Evolutionary conservation across 2,113 vertebrate species (phyloP).

Genomic region (Burhinus oedicnemus): DNA sequence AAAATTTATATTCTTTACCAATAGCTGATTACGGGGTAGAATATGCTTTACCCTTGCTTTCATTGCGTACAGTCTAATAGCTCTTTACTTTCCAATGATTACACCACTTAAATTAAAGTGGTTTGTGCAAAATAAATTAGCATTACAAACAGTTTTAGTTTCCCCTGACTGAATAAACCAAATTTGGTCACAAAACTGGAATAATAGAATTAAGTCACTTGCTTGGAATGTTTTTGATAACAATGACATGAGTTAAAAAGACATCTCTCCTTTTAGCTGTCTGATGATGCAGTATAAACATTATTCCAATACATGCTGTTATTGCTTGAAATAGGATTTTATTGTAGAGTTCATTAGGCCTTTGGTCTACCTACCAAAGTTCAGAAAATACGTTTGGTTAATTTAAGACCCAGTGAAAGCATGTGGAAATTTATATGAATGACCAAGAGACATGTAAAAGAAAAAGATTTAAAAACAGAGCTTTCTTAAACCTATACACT

Average conservation of each 20-base stretch:
- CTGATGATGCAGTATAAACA: neutral
- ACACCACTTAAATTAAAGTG: neutral
- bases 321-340: neutral
- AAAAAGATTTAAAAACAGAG: neutral
- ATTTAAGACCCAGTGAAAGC: neutral
- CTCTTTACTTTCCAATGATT: conserved; percentile 52
- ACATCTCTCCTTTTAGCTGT: rapidly evolving
- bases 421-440: neutral
- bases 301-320: neutral
- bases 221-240: neutral
- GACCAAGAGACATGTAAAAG: neutral
- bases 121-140: conserved; percentile 58
- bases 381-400: neutral
- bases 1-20: neutral
- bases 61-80: neutral
- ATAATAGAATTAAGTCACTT: conserved; percentile 4
- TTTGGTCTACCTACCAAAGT: neutral
- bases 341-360: neutral
- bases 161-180: conserved; percentile 29
- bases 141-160: conserved; percentile 49
- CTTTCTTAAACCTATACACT: neutral
- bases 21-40: neutral
- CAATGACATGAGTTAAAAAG: neutral
- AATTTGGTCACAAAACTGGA: conserved; percentile 38
- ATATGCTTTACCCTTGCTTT: neutral